Percentiles rank a stretch among this genome's conserved stretches.
These are phyloP conservation scores for Thunnus thynnus DNA, from an alignment of 2,113 vertebrate genomes.

Conservation along the genomic window DNA sequence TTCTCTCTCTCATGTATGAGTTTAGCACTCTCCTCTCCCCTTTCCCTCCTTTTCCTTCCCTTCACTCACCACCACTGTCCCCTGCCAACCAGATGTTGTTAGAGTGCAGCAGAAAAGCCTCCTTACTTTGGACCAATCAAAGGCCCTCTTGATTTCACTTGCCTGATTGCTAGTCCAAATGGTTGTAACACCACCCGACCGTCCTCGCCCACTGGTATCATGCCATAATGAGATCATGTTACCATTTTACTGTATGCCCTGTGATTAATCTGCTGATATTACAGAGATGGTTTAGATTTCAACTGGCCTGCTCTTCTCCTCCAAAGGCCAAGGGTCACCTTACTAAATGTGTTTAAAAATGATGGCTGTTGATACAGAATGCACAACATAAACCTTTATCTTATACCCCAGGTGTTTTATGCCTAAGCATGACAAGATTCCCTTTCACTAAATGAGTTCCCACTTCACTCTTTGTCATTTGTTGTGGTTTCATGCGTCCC, in stretches of 20 bases:
- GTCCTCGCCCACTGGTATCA: constrained; percentile 61
- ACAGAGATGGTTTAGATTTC: constrained; percentile 66
- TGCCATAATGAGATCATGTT: constrained; percentile 71
- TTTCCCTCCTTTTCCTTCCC: constrained; percentile 55
- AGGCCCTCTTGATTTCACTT: constrained; percentile 65
- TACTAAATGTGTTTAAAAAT: constrained; percentile 46
- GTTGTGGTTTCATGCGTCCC: constrained; percentile 71
- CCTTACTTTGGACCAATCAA: constrained; percentile 68
- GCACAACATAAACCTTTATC: constrained; percentile 46
- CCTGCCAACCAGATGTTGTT: constrained; percentile 79
- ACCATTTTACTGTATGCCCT: constrained; percentile 66
- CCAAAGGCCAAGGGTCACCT: constrained; percentile 65
- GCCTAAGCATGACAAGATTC: constrained; percentile 40
- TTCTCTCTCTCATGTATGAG: constrained; percentile 41
- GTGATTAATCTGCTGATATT: constrained; percentile 75
- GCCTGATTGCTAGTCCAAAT: constrained; percentile 56
- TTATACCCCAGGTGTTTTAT: constrained; percentile 39
- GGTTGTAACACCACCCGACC: constrained; percentile 56
- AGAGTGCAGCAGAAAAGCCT: constrained; percentile 58
- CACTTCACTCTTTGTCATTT: constrained; percentile 64
- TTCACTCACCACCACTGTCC: constrained; percentile 54
- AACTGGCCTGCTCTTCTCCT: constrained; percentile 48
- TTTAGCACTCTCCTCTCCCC: constrained; percentile 47
- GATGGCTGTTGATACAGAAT: constrained; percentile 39
- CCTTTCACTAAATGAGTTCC: constrained; percentile 56